phyloP scores from a whole-genome alignment of 2,888 invertebrate species.

The Hartigia nigra region DNA sequence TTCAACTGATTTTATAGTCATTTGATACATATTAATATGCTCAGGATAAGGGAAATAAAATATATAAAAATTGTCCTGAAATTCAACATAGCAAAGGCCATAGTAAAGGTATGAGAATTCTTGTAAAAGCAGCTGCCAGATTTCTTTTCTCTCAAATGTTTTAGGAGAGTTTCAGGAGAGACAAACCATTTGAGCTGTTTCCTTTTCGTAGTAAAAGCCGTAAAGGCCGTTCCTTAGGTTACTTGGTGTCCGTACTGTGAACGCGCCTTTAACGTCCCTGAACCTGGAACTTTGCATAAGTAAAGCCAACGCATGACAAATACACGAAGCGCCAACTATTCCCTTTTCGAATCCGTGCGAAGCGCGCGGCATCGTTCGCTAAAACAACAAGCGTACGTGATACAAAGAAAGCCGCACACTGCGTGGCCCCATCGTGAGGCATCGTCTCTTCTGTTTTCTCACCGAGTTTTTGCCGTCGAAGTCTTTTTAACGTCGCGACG shows the following conservation, averaged over 20 bases:
- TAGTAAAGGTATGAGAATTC: background rate
- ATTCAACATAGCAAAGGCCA: background rate
- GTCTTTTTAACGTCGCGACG: constrained; percentile 24
- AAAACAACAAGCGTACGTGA: constrained; percentile 50
- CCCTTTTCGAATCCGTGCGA: background rate
- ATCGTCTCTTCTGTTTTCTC: constrained; percentile 19
- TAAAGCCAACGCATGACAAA: constrained; percentile 12
- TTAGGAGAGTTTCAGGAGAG: background rate
- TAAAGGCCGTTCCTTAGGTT: background rate
- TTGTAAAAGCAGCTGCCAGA: background rate
- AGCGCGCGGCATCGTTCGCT: constrained; percentile 27
- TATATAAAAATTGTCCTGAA: too few species aligned
- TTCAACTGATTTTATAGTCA: too few species aligned
- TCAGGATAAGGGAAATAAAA: too few species aligned
- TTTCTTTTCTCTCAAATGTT: background rate
- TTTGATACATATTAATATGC: too few species aligned
- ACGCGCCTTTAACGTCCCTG: background rate
- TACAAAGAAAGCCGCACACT: constrained; percentile 38
- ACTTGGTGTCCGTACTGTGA: background rate
- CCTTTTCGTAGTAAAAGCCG: background rate
- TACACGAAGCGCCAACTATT: constrained; percentile 20
- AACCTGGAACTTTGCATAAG: background rate
- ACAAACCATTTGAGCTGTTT: background rate
- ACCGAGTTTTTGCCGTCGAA: constrained; percentile 13
- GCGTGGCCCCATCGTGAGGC: constrained; percentile 1